Percentiles rank a stretch among this genome's conserved stretches.
phyloP scores from a whole-genome alignment of 2,797 vertebrate genomes.

The Anguilla megastoma region DNA sequence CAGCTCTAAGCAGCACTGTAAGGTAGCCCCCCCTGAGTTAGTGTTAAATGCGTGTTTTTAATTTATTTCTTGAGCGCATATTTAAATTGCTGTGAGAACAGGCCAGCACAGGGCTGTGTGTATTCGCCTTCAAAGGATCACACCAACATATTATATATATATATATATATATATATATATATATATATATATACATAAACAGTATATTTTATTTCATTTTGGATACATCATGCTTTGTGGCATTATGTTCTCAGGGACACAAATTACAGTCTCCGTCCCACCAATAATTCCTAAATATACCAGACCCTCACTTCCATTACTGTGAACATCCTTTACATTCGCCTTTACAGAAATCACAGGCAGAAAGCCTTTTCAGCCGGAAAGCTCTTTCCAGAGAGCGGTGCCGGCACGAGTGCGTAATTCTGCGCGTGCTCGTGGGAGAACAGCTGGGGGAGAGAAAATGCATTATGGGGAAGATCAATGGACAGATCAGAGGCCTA shows the following conservation, averaged over 20 bases:
- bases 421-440: not conserved
- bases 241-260: not conserved
- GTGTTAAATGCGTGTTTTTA: not conserved
- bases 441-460: not conserved
- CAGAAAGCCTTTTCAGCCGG: not conserved
- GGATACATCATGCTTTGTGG: not conserved
- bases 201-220: not conserved
- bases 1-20: not conserved
- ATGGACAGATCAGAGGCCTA: conserved; percentile 17
- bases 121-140: not conserved
- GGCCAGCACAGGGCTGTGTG: not conserved
- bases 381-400: not conserved
- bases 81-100: not conserved
- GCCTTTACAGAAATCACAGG: not conserved
- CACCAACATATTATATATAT: not conserved
- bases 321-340: not conserved
- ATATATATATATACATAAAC: no score
- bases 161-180: no score
- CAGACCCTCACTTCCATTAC: not conserved
- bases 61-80: not conserved
- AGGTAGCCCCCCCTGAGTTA: not conserved
- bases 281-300: not conserved
- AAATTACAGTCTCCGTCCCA: no score
- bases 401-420: not conserved
- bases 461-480: conserved; percentile 20